phyloP scores from a whole-genome alignment of 2,888 invertebrate species.

The Dryadula phaetusa region DNA sequence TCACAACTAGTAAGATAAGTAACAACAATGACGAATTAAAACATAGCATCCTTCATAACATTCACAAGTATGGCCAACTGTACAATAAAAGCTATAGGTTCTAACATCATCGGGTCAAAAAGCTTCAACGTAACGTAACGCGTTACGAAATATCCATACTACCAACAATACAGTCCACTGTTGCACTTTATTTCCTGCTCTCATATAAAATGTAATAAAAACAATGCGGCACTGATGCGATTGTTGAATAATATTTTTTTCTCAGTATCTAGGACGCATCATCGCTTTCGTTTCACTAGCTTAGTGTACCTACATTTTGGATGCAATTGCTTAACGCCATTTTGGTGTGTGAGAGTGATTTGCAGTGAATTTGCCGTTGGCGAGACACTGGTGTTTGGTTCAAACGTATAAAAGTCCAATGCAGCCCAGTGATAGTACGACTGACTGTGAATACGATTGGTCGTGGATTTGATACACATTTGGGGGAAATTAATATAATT shows the following conservation, averaged over 20 bases:
- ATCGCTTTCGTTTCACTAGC: conserved; percentile 38
- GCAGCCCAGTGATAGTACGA: too few relatives aligned
- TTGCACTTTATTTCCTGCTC: conserved; percentile 67
- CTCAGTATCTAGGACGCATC: conserved; percentile 54
- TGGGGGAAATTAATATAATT: too few relatives aligned
- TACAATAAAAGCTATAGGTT: conserved; percentile 22
- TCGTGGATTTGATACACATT: too few relatives aligned
- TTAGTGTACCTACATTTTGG: background rate
- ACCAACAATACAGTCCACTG: conserved; percentile 67
- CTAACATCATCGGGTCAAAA: conserved; percentile 47
- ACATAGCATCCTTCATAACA: conserved; percentile 2
- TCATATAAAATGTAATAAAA: conserved; percentile 63
- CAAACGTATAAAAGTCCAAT: too few relatives aligned
- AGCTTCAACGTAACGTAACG: conserved; percentile 44
- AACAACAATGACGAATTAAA: too few relatives aligned
- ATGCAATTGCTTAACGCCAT: background rate
- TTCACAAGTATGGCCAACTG: background rate
- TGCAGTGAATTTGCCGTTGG: background rate
- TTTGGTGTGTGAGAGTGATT: background rate
- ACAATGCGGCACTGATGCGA: conserved; percentile 68
- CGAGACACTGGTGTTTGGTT: background rate
- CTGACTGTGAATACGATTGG: too few relatives aligned
- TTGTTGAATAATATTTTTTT: conserved; percentile 58
- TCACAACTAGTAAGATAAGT: too few relatives aligned
- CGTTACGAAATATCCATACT: conserved; percentile 64